phyloP scores from a whole-genome alignment of 1,140 invertebrate genomes.

The Aphelinus certus region DNA sequence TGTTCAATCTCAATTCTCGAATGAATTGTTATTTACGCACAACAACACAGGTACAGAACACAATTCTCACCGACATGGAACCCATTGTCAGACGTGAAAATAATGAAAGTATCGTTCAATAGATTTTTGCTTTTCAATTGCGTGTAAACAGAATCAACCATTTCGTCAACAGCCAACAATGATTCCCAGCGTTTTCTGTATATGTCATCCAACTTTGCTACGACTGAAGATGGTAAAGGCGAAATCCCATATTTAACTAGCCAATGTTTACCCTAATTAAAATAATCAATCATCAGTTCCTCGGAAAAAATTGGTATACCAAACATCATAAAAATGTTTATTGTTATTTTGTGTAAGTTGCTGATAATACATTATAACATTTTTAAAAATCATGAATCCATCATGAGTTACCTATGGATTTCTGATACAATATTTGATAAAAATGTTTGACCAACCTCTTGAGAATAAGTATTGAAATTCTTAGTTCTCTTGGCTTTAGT shows the following conservation, averaged over 20 bases:
- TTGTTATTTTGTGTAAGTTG: too few species aligned
- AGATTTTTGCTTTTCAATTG: slow-evolving; percentile 67
- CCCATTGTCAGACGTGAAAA: slow-evolving; percentile 90
- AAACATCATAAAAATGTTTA: too few species aligned
- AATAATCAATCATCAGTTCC: slow-evolving; percentile 21
- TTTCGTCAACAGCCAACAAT: slow-evolving; percentile 85
- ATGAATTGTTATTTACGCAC: too few species aligned
- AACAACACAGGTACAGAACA: too few species aligned
- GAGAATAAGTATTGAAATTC: slow-evolving; percentile 75
- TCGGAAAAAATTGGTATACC: too few species aligned
- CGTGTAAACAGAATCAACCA: slow-evolving; percentile 75
- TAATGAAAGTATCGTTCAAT: slow-evolving; percentile 80
- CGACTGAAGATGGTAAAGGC: slow-evolving; percentile 68
- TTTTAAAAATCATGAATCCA: too few species aligned
- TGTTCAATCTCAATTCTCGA: too few species aligned
- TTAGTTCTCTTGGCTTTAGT: slow-evolving; percentile 73
- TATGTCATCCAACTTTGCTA: slow-evolving; percentile 73
- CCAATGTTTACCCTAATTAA: slow-evolving; percentile 81
- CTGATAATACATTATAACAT: too few species aligned
- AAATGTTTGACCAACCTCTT: slow-evolving; percentile 78
- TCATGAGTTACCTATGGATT: too few species aligned
- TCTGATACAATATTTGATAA: too few species aligned
- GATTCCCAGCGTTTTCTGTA: slow-evolving; percentile 80
- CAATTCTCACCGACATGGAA: slow-evolving; percentile 79
- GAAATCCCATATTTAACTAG: slow-evolving; percentile 74